A percentile compares a stretch with the other conserved stretches of the same genome.
phyloP scores from a whole-genome alignment of 2,888 invertebrate species.

The Harpagoxenus sublaevis region DNA sequence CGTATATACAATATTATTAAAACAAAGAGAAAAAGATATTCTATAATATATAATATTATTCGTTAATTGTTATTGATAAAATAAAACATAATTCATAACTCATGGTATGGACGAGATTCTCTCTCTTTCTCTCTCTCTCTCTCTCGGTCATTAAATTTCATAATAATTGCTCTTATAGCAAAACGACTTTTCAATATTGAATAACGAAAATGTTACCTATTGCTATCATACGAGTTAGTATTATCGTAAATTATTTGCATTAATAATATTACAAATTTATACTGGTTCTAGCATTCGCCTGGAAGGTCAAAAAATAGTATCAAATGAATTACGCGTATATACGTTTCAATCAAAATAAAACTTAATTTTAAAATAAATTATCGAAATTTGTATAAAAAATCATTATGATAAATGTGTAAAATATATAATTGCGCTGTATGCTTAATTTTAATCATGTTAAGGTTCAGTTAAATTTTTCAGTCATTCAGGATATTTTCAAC shows the following conservation, averaged over 20 bases:
- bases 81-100: background rate
- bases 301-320: conserved; percentile 45
- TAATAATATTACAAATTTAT: conserved; percentile 11
- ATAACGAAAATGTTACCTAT: background rate
- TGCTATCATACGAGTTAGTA: background rate
- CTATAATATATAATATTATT: background rate
- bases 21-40: background rate
- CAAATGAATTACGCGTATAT: conserved; percentile 16
- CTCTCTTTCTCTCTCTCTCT: too few species aligned
- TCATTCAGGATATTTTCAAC: background rate
- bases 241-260: conserved; percentile 37
- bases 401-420: background rate
- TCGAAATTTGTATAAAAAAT: background rate
- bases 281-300: conserved; percentile 64
- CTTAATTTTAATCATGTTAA: background rate
- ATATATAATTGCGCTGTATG: background rate
- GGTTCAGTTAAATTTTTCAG: background rate
- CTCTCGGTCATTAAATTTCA: too few species aligned
- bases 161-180: background rate
- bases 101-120: background rate
- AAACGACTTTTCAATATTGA: background rate
- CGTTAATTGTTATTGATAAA: conserved; percentile 1
- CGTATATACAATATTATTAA: background rate
- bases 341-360: conserved; percentile 20
- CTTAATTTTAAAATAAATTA: background rate